Evolutionary conservation across 2,888 invertebrate species (phyloP).

Genomic region (Leuctra nigra): DNA sequence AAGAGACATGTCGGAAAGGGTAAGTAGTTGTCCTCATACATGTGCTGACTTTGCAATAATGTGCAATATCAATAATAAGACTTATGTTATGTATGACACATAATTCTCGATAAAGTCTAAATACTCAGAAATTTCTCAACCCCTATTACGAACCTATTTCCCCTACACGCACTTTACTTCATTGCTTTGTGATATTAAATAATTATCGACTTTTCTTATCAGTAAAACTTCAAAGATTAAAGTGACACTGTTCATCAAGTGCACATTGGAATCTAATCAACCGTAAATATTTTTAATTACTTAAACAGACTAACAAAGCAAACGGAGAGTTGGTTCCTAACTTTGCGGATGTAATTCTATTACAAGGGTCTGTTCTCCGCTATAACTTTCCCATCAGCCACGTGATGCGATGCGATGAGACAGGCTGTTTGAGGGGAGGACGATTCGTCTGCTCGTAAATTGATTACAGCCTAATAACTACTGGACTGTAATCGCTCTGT

Average conservation of each 20-base stretch:
- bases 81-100: too few species aligned
- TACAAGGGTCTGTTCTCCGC: not conserved
- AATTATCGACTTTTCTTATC: too few species aligned
- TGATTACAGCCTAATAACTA: not conserved
- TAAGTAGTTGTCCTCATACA: too few species aligned
- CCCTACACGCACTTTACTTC: too few species aligned
- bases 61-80: too few species aligned
- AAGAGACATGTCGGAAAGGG: too few species aligned
- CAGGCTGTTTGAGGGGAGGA: not conserved
- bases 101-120: too few species aligned
- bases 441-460: not conserved
- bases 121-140: too few species aligned
- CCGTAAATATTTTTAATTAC: not conserved
- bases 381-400: not conserved
- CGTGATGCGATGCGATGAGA: not conserved
- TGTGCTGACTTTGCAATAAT: too few species aligned
- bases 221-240: not conserved
- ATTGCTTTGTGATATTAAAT: too few species aligned
- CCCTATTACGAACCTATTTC: too few species aligned
- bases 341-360: not conserved
- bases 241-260: not conserved
- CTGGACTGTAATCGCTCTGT: not conserved
- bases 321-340: not conserved
- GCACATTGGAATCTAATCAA: not conserved
- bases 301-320: not conserved